Evolutionary conservation across 2,888 invertebrate genomes (phyloP).

Genomic region (Himalopsyche anomala): DNA sequence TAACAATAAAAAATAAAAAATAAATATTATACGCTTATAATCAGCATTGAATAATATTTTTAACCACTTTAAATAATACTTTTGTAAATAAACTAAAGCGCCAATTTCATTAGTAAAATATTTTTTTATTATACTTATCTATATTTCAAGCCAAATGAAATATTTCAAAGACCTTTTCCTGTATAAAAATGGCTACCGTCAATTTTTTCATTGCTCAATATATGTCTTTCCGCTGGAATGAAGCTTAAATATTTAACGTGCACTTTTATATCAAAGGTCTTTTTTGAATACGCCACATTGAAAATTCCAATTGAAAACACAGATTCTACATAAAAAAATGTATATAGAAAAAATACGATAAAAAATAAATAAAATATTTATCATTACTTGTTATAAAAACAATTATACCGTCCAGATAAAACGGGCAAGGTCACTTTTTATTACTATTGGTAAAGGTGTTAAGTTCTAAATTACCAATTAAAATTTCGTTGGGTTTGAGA

Average conservation of each 20-base stretch:
- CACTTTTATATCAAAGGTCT: slow-evolving; percentile 27
- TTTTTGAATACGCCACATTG: slow-evolving; percentile 1
- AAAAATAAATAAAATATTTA: not conserved
- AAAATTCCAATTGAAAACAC: not conserved
- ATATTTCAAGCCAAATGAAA: slow-evolving; percentile 1
- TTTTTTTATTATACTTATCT: not conserved
- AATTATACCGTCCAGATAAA: not conserved
- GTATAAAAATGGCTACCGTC: slow-evolving; percentile 12
- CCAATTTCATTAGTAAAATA: not conserved
- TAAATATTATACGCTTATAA: too few species aligned
- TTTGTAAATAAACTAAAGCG: not conserved
- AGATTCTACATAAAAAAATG: not conserved
- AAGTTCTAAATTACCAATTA: slow-evolving; percentile 39
- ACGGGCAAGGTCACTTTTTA: slow-evolving; percentile 7
- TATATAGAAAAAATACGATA: not conserved
- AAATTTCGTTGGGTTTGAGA: slow-evolving; percentile 27
- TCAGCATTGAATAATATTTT: too few species aligned
- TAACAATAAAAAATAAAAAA: too few species aligned
- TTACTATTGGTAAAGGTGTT: slow-evolving; percentile 7
- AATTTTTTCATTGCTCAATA: slow-evolving; percentile 19
- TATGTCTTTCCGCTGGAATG: not conserved
- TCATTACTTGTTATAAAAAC: not conserved
- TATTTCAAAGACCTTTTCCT: not conserved
- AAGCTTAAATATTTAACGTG: slow-evolving; percentile 9
- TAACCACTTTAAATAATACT: not conserved